These are phyloP conservation scores for Drosophila kanekoi DNA, from an alignment of 2,888 invertebrate species.

Conservation along the genomic window DNA sequence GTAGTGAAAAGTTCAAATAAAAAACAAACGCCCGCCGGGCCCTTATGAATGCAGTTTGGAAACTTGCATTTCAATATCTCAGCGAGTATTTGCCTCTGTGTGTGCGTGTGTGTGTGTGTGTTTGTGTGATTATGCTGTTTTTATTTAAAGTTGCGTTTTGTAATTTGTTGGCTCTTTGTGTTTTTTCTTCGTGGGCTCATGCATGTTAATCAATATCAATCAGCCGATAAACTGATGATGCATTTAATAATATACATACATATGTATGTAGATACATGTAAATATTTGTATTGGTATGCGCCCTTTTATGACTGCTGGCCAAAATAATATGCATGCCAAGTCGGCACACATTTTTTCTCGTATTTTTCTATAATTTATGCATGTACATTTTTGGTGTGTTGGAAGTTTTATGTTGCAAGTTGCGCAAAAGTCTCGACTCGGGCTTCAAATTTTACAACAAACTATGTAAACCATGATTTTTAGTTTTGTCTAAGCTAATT, in stretches of 20 bases:
- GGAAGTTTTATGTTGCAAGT: conserved; percentile 38
- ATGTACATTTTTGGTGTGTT: conserved; percentile 31
- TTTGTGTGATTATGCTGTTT: conserved; percentile 11
- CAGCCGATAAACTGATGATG: conserved; percentile 61
- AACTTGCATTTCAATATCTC: conserved; percentile 46
- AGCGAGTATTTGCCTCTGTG: conserved; percentile 6
- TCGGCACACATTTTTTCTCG: conserved; percentile 42
- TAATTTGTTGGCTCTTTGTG: conserved; percentile 58
- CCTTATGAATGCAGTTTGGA: conserved; percentile 46
- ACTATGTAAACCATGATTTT: conserved; percentile 10
- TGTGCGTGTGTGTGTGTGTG: conserved; percentile 1
- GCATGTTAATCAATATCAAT: conserved; percentile 74
- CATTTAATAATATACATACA: conserved; percentile 55
- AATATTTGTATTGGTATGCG: conserved; percentile 32
- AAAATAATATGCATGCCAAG: conserved; percentile 47
- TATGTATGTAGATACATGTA: conserved; percentile 6
- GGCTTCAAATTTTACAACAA: conserved; percentile 5
- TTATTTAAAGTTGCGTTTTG: conserved; percentile 59
- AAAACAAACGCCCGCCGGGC: conserved; percentile 28
- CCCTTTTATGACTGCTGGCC: conserved; percentile 55
- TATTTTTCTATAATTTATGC: conserved; percentile 40
- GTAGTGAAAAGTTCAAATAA: conserved; percentile 47
- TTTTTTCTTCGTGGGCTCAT: conserved; percentile 39
- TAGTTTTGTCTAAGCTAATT: not conserved
- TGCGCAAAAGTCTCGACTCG: conserved; percentile 48